phyloP scores from a whole-genome alignment of 2,888 invertebrate genomes.

The Sinhomidia bicolor region DNA sequence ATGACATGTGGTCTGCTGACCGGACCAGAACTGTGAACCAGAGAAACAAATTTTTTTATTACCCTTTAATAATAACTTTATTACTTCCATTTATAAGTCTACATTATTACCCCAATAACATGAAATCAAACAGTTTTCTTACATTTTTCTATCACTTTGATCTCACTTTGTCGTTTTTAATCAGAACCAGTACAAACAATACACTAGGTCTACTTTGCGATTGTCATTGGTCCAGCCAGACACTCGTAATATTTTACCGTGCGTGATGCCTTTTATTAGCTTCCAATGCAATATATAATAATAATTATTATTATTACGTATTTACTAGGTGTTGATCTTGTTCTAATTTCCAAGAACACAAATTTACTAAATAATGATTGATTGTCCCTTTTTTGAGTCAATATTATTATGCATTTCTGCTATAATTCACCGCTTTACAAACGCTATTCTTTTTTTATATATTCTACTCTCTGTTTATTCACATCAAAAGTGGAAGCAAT shows the following conservation, averaged over 20 bases:
- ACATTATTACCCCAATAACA: too few species aligned
- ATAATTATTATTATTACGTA: slow-evolving; percentile 2
- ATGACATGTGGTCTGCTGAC: slow-evolving; percentile 56
- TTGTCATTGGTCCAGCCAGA: not conserved
- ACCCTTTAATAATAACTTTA: not conserved
- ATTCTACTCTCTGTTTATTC: not conserved
- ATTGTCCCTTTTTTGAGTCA: slow-evolving; percentile 37
- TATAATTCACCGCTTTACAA: slow-evolving; percentile 54
- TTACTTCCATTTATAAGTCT: not conserved
- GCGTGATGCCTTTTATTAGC: slow-evolving; percentile 24
- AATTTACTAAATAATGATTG: not conserved
- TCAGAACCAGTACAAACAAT: not conserved
- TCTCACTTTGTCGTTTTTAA: too few species aligned
- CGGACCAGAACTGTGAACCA: slow-evolving; percentile 33
- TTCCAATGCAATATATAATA: slow-evolving; percentile 47
- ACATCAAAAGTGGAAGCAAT: slow-evolving; percentile 50
- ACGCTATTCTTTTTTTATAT: slow-evolving; percentile 37
- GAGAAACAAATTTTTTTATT: not conserved
- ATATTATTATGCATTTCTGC: slow-evolving; percentile 36
- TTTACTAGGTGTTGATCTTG: not conserved
- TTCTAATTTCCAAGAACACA: not conserved
- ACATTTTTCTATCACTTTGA: not conserved
- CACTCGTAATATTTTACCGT: not conserved
- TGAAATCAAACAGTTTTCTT: not conserved
- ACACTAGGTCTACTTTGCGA: not conserved